These are phyloP conservation scores for Heliconius sara DNA, from an alignment of 2,888 invertebrate genomes.

Conservation along the genomic window DNA sequence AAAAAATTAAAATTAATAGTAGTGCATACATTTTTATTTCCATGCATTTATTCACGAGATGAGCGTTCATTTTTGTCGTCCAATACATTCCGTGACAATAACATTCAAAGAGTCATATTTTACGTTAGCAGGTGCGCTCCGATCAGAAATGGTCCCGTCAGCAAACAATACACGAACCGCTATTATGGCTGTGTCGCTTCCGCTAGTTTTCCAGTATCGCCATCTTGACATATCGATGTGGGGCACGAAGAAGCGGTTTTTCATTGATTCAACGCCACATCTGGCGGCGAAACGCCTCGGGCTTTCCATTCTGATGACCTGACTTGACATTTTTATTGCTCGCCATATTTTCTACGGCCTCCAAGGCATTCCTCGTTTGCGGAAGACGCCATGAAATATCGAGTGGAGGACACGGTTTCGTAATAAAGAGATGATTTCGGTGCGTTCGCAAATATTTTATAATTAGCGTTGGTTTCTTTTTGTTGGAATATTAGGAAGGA, in stretches of 20 bases:
- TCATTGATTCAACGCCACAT: constrained; percentile 83
- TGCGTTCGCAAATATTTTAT: constrained; percentile 32
- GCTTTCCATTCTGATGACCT: constrained; percentile 83
- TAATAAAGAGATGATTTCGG: constrained; percentile 74
- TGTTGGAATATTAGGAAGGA: neutral
- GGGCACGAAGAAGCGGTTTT: constrained; percentile 82
- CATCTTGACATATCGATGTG: constrained; percentile 75
- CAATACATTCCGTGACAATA: constrained; percentile 35
- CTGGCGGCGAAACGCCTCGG: constrained; percentile 82
- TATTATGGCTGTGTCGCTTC: constrained; percentile 63
- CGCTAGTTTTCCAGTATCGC: constrained; percentile 47
- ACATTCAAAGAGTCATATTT: constrained; percentile 48
- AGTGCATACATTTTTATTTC: neutral
- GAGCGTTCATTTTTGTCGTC: constrained; percentile 35
- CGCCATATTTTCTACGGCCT: constrained; percentile 79
- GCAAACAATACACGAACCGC: constrained; percentile 69
- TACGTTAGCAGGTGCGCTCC: constrained; percentile 64
- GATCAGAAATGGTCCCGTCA: constrained; percentile 72
- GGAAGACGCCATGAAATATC: constrained; percentile 75
- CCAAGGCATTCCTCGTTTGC: constrained; percentile 74
- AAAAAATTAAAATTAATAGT: no score
- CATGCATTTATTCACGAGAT: constrained; percentile 8
- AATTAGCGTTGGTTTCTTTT: constrained; percentile 6
- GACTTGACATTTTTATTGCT: constrained; percentile 84
- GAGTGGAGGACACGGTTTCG: constrained; percentile 69